Base-by-base conservation (phyloP, 2,113 vertebrate genomes). In the Scopus umbretta region DNA sequence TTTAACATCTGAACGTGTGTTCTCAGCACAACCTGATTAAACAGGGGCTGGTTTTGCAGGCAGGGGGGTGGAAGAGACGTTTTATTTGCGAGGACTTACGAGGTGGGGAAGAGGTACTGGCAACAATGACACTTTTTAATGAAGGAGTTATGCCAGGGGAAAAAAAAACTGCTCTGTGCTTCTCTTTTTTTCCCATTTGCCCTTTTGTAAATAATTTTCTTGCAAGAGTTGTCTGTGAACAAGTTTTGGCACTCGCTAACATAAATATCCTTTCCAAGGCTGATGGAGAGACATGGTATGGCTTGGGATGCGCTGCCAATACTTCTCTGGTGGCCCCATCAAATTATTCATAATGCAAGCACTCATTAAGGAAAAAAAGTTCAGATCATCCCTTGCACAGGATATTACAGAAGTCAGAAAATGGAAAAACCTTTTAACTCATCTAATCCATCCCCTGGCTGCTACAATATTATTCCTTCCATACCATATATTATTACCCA, bases 381-480 rank as follows among this genome's bases (percentile, higher is more conserved):
- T 92, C 96, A 95, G 96, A 94, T 97, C 96, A 95, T 94, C 84
- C 95, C 89, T 84, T 76, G 86, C 66, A 91, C 95, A 95, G 95
- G 94, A 96, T 97, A 96, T 97, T 96, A 87, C 80, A 94, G 84
- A 94, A 96, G 94, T 88, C 96, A 97, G 95, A 97, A 97, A 94
- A 96, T 92, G 96, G 96, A 97, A 97, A 97, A 97, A 97, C 92
- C 94, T 94, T 97, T 96, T 61, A 97, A 92, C 92, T 96, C 86
- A 73, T 94, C 94, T 97, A 95, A 96, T 95, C 92, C 86, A 87
- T 92, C 65, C 88, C 70, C 88, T 94, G 95, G 91, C 96, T 92
- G 86, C 89, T 89, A 95, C 83, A 96, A 61, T 91, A 94, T 96
- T 97, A 97, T 94, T 97, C 83, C 86, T 96, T 97, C 86, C 95